phyloP scores from a whole-genome alignment of 2,888 invertebrate species.

The Euclidia mi region DNA sequence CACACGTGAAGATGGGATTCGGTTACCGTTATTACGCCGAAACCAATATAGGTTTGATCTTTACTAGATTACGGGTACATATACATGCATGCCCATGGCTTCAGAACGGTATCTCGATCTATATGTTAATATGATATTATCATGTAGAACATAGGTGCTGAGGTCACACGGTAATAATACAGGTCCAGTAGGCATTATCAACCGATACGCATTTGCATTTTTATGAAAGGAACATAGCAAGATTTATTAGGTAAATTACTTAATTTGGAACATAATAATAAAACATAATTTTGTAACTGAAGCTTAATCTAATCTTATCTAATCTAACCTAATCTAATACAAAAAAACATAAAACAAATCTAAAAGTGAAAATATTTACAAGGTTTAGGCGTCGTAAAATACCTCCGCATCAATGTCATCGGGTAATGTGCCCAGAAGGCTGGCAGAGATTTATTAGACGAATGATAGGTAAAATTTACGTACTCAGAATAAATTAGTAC shows the following conservation, averaged over 20 bases:
- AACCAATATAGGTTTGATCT: constrained; percentile 1
- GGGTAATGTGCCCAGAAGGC: too few relatives aligned
- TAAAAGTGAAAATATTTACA: too few relatives aligned
- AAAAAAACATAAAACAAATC: too few relatives aligned
- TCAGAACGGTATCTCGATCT: constrained; percentile 27
- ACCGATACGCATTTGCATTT: constrained; percentile 52
- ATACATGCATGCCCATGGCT: constrained; percentile 1
- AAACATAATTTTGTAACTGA: too few relatives aligned
- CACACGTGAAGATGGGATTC: neutral
- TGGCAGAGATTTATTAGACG: constrained; percentile 26
- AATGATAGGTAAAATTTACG: constrained; percentile 18
- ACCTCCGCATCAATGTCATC: too few relatives aligned
- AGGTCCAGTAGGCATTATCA: constrained; percentile 37
- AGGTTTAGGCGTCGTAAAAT: too few relatives aligned
- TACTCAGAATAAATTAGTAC: constrained; percentile 28
- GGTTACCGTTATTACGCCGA: neutral
- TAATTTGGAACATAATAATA: too few relatives aligned
- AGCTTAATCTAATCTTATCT: too few relatives aligned
- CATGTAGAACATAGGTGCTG: constrained; percentile 18
- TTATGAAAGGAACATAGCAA: too few relatives aligned
- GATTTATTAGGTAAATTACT: too few relatives aligned
- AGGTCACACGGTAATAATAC: constrained; percentile 29
- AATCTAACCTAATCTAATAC: too few relatives aligned
- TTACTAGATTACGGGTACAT: neutral
- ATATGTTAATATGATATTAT: constrained; percentile 40